These are phyloP conservation scores for Phylloscopus trochilus DNA, from an alignment of 2,113 vertebrate genomes.

Conservation along the genomic window DNA sequence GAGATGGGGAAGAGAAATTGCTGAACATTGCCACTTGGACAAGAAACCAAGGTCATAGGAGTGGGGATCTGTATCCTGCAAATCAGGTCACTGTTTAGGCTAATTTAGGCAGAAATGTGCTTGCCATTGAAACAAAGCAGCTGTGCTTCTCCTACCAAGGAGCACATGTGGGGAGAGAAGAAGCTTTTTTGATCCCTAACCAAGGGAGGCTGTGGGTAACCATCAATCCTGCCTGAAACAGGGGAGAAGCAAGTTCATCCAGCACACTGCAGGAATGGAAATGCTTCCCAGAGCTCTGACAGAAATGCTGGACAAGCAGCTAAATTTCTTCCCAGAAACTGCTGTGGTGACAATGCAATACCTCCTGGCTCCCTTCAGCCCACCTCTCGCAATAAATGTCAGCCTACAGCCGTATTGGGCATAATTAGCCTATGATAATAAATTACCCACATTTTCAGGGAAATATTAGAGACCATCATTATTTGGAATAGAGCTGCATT, in stretches of 20 bases:
- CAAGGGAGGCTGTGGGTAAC: background rate
- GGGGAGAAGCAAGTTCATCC: background rate
- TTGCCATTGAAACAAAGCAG: background rate
- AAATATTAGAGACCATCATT: constrained; percentile 91
- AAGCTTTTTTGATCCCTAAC: background rate
- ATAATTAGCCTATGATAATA: constrained; percentile 97
- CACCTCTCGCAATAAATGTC: constrained; percentile 56
- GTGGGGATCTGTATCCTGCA: background rate
- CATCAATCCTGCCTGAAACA: background rate
- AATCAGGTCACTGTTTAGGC: background rate
- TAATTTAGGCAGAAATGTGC: background rate
- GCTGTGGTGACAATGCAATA: constrained; percentile 8
- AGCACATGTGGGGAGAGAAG: background rate
- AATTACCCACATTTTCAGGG: constrained; percentile 88
- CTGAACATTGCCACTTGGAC: background rate
- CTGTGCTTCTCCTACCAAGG: background rate
- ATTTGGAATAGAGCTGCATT: constrained; percentile 76
- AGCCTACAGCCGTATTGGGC: constrained; percentile 81
- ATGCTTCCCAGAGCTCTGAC: constrained; percentile 1
- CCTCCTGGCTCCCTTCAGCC: constrained; percentile 43
- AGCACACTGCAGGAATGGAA: background rate
- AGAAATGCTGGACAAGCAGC: constrained; percentile 40
- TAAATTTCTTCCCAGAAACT: constrained; percentile 8
- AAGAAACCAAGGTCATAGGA: background rate
- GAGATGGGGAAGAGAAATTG: background rate